These are phyloP conservation scores for Helobdella robusta DNA, from an alignment of 2,888 invertebrate species.

Conservation along the genomic window DNA sequence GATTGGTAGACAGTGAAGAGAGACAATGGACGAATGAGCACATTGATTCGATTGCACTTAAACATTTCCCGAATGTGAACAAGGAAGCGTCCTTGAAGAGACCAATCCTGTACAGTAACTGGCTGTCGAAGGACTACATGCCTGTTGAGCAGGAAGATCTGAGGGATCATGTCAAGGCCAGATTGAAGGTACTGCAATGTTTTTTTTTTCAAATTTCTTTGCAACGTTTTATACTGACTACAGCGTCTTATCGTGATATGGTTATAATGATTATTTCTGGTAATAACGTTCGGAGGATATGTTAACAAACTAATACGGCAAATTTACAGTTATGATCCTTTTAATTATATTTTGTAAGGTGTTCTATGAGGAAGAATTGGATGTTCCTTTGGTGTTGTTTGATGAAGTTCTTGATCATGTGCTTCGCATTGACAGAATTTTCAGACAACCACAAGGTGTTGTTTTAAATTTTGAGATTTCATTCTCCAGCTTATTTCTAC, in stretches of 20 bases:
- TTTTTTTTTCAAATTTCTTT: constrained; percentile 7
- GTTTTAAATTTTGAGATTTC: no score
- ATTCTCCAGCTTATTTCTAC: no score
- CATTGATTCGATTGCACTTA: constrained; percentile 66
- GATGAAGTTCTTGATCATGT: constrained; percentile 98
- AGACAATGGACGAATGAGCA: constrained; percentile 96
- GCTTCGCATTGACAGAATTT: constrained; percentile 92
- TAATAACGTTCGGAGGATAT: no score
- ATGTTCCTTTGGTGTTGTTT: constrained; percentile 92
- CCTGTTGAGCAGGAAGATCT: constrained; percentile 90
- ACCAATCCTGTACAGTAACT: constrained; percentile 95
- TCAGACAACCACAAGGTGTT: constrained; percentile 96
- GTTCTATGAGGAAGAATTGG: constrained; percentile 97
- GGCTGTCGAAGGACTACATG: constrained; percentile 94
- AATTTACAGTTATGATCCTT: not conserved
- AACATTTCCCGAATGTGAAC: constrained; percentile 85
- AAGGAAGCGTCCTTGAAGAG: constrained; percentile 71
- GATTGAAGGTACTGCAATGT: constrained; percentile 66
- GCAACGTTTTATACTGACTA: not conserved
- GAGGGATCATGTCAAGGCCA: constrained; percentile 88
- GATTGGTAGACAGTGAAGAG: constrained; percentile 82
- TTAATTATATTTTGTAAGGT: constrained; percentile 54
- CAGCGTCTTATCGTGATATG: no score
- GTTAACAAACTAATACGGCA: no score
- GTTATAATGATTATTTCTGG: no score